Percentiles rank a stretch among this genome's conserved stretches.
phyloP scores from a whole-genome alignment of 2,888 invertebrate genomes.

The Andrena dorsata region DNA sequence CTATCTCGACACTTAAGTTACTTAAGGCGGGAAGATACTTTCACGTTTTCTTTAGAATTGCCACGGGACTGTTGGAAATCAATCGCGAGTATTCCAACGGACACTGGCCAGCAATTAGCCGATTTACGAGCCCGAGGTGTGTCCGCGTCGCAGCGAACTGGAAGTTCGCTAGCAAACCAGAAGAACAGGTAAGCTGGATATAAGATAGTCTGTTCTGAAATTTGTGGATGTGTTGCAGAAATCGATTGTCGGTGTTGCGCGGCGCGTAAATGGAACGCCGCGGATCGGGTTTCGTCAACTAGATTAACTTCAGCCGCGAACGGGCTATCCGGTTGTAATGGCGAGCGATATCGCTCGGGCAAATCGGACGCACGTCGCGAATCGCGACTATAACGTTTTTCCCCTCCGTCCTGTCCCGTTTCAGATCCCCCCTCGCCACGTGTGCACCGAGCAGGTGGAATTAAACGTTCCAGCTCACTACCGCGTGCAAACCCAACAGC shows the following conservation, averaged over 20 bases:
- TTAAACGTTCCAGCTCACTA: conserved; percentile 14
- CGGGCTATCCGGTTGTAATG: conserved; percentile 58
- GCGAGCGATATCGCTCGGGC: conserved; percentile 29
- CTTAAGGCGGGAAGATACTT: too few species aligned
- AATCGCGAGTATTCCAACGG: too few species aligned
- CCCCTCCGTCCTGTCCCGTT: conserved; percentile 5
- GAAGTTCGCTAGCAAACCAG: conserved; percentile 38
- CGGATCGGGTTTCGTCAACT: conserved; percentile 64
- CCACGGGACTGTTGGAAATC: too few species aligned
- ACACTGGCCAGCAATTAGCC: too few species aligned
- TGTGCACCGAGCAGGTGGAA: conserved; percentile 17
- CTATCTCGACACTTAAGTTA: too few species aligned
- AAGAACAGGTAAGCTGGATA: conserved; percentile 48
- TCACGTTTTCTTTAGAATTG: too few species aligned
- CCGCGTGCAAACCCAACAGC: background rate
- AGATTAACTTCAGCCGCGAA: conserved; percentile 56
- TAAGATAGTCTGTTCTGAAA: conserved; percentile 52
- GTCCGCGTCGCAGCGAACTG: background rate
- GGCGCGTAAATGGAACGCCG: conserved; percentile 58
- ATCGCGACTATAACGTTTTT: conserved; percentile 22
- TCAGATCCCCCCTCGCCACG: background rate
- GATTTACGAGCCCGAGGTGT: background rate
- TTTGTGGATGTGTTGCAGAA: conserved; percentile 62
- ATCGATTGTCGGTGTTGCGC: conserved; percentile 61
- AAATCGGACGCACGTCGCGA: conserved; percentile 33